These are phyloP conservation scores for Bradynema listronoti DNA, from an alignment of 1,140 invertebrate species.

Conservation along the genomic window DNA sequence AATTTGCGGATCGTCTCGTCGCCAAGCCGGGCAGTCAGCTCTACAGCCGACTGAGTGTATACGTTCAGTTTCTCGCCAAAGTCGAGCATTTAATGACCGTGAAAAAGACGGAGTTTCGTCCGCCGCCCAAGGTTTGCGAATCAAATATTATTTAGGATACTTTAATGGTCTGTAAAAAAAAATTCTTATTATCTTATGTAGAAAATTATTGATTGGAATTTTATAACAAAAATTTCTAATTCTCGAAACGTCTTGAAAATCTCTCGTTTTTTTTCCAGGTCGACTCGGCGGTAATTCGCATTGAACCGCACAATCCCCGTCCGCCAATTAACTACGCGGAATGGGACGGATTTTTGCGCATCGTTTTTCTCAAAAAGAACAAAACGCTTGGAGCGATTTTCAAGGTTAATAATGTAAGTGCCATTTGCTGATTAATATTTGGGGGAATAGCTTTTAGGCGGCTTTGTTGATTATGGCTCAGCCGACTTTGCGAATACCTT, in stretches of 20 bases:
- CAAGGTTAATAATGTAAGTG: conserved; percentile 76
- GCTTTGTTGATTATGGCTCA: conserved; percentile 38
- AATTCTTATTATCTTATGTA: too few species aligned
- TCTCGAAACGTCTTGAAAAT: background rate
- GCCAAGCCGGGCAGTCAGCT: conserved; percentile 95
- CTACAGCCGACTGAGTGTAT: conserved; percentile 90
- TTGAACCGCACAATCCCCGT: conserved; percentile 91
- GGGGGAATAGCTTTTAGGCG: conserved; percentile 89
- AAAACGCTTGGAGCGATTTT: conserved; percentile 80
- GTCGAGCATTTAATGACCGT: conserved; percentile 97
- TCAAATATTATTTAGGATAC: too few species aligned
- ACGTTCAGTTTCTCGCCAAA: conserved; percentile 85
- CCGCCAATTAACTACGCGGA: conserved; percentile 91
- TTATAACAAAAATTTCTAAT: too few species aligned
- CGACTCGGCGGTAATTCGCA: conserved; percentile 92
- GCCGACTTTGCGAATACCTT: background rate
- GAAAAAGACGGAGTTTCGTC: conserved; percentile 89
- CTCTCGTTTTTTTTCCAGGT: conserved; percentile 61
- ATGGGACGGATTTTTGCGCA: conserved; percentile 92
- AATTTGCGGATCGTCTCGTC: conserved; percentile 92
- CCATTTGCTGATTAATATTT: conserved; percentile 67
- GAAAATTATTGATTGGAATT: too few species aligned
- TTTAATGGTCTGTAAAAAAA: too few species aligned
- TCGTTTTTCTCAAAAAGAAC: conserved; percentile 89
- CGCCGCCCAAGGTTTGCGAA: conserved; percentile 74